Percentiles rank a stretch among this genome's conserved stretches.
Conservation (phyloP, 2,797 vertebrate genomes). For the Pseudopleuronectes americanus region DNA sequence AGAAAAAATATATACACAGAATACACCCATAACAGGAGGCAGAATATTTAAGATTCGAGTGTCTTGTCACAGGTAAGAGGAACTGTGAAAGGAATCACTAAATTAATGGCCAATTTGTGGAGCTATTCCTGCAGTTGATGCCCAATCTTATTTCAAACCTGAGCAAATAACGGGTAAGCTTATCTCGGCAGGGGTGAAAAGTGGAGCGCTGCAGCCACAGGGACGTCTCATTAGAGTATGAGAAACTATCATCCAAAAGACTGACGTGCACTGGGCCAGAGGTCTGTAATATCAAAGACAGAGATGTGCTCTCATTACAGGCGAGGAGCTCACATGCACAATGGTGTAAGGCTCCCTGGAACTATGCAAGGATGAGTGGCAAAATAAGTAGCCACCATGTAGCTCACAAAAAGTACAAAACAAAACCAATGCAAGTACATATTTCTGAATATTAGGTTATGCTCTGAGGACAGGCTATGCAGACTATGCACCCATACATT, state of each 20-base stretch:
- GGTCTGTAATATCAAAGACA: slow-evolving; percentile 16
- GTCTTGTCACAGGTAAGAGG: neutral
- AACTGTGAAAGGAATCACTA: neutral
- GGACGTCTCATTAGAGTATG: slow-evolving; percentile 39
- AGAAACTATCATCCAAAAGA: slow-evolving; percentile 7
- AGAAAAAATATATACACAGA: neutral
- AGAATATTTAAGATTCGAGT: slow-evolving; percentile 14
- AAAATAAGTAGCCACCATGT: neutral
- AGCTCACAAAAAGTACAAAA: neutral
- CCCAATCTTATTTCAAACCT: slow-evolving; percentile 5
- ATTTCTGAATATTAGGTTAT: slow-evolving; percentile 13
- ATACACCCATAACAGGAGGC: neutral
- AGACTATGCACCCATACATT: neutral
- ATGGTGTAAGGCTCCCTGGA: neutral
- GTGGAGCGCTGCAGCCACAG: neutral
- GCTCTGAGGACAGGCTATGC: neutral
- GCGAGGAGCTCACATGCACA: neutral
- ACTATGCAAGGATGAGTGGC: neutral
- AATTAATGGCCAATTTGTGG: slow-evolving; percentile 29
- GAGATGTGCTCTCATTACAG: slow-evolving; percentile 33
- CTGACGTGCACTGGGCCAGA: neutral
- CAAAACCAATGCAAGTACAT: too few relatives aligned
- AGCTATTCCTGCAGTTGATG: slow-evolving; percentile 1
- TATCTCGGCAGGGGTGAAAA: neutral
- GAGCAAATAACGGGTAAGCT: slow-evolving; percentile 17